phyloP scores from a whole-genome alignment of 2,797 vertebrate genomes.

The Jordanella pulchra region DNA sequence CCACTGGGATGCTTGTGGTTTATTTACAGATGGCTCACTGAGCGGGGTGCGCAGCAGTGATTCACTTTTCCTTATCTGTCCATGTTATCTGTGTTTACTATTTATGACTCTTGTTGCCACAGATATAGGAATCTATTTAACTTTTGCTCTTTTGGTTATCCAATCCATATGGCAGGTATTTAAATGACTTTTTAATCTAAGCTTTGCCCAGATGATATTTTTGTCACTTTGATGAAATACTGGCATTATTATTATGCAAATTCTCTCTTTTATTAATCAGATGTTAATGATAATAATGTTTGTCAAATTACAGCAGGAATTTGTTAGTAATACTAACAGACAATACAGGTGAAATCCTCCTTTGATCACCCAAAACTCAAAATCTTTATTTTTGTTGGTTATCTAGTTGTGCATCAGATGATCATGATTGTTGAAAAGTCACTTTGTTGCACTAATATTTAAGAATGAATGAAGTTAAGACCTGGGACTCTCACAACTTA shows the following conservation, averaged over 20 bases:
- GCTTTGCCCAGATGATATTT: neutral
- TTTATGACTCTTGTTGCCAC: slow-evolving; percentile 46
- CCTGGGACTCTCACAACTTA: neutral
- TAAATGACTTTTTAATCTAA: slow-evolving; percentile 32
- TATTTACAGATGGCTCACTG: slow-evolving; percentile 26
- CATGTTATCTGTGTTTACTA: slow-evolving; percentile 47
- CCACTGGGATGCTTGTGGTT: slow-evolving; percentile 41
- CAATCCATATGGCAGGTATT: slow-evolving; percentile 44
- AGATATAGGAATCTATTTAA: slow-evolving; percentile 49
- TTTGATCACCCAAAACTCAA: neutral
- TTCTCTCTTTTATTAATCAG: neutral
- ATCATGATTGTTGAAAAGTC: too few species aligned
- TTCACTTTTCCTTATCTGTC: slow-evolving; percentile 34
- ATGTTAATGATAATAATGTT: neutral
- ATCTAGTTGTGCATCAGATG: neutral
- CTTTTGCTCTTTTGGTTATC: slow-evolving; percentile 40
- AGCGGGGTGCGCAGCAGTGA: slow-evolving; percentile 41
- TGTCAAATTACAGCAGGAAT: neutral
- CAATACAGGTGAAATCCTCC: neutral
- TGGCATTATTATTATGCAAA: neutral
- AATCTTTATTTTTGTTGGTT: neutral
- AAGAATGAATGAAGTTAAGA: neutral
- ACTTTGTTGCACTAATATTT: too few species aligned
- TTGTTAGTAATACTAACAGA: neutral
- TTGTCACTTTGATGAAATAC: neutral